Percentiles rank a stretch among this genome's conserved stretches.
Conservation (phyloP, 2,113 vertebrate species). For the Chrysemys picta region DNA sequence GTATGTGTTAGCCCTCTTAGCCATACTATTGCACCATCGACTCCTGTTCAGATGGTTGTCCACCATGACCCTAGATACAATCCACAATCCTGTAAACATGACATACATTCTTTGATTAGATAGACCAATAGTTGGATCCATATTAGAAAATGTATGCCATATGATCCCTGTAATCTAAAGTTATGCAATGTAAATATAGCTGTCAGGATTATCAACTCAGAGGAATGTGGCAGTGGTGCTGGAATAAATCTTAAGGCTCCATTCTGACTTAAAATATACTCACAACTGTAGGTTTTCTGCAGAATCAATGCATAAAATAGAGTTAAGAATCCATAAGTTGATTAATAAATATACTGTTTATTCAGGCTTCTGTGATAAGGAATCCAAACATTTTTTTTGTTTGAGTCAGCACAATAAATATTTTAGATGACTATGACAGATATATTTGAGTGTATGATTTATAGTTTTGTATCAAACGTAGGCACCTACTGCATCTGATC, state of each 20-base stretch:
- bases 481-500: not conserved
- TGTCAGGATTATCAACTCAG: not conserved
- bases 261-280: not conserved
- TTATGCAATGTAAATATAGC: not conserved
- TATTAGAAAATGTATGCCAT: not conserved
- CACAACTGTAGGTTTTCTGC: not conserved
- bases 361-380: not conserved
- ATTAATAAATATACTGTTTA: not conserved
- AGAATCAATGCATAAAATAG: not conserved
- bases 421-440: not conserved
- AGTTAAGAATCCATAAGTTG: not conserved
- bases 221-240: not conserved
- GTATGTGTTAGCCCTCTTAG: not conserved
- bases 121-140: not conserved
- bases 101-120: not conserved
- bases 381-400: not conserved
- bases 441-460: not conserved
- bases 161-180: not conserved
- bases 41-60: not conserved
- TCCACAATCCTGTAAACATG: not conserved
- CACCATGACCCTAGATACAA: not conserved
- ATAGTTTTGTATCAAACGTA: not conserved
- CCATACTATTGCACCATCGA: not conserved
- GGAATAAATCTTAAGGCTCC: not conserved
- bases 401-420: not conserved